These are phyloP conservation scores for Microchirus variegatus DNA, from an alignment of 2,797 vertebrate genomes.

Conservation along the genomic window DNA sequence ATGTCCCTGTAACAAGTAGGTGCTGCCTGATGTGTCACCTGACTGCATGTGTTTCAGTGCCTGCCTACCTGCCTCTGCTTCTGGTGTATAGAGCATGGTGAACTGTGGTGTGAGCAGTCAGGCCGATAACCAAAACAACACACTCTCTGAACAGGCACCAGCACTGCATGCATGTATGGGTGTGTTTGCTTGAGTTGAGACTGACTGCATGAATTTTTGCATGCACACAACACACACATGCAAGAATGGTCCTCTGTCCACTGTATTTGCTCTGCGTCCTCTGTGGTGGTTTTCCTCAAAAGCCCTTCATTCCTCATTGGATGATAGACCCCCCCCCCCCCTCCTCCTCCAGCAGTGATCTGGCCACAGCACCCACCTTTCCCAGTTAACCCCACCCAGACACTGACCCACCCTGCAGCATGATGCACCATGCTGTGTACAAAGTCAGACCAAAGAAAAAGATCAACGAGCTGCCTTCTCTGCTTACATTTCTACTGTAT, in stretches of 20 bases:
- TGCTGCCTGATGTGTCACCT: constrained; percentile 88
- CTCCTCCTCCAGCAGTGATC: constrained; percentile 65
- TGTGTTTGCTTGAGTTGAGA: constrained; percentile 28
- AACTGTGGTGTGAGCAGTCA: constrained; percentile 63
- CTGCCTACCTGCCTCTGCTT: constrained; percentile 68
- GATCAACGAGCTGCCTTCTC: too few relatives aligned
- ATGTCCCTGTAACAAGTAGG: constrained; percentile 99
- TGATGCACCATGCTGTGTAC: constrained; percentile 23
- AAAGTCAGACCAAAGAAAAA: not conserved
- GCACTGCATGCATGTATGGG: constrained; percentile 48
- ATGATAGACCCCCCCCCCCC: constrained; percentile 72
- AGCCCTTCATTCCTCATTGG: constrained; percentile 80
- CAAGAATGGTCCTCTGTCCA: constrained; percentile 29
- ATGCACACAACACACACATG: constrained; percentile 40
- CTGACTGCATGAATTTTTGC: constrained; percentile 24
- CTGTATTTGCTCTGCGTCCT: constrained; percentile 31
- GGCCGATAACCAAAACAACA: constrained; percentile 65
- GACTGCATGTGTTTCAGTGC: constrained; percentile 76
- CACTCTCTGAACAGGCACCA: constrained; percentile 53
- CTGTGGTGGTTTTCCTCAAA: constrained; percentile 43
- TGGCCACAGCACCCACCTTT: constrained; percentile 22
- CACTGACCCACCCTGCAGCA: constrained; percentile 28
- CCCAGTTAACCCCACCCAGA: constrained; percentile 11
- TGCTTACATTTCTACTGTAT: too few relatives aligned
- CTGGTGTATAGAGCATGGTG: constrained; percentile 70